Percentiles rank a stretch among this genome's conserved stretches.
Conservation (phyloP, 2,797 vertebrate genomes). For the Cygnus olor region DNA sequence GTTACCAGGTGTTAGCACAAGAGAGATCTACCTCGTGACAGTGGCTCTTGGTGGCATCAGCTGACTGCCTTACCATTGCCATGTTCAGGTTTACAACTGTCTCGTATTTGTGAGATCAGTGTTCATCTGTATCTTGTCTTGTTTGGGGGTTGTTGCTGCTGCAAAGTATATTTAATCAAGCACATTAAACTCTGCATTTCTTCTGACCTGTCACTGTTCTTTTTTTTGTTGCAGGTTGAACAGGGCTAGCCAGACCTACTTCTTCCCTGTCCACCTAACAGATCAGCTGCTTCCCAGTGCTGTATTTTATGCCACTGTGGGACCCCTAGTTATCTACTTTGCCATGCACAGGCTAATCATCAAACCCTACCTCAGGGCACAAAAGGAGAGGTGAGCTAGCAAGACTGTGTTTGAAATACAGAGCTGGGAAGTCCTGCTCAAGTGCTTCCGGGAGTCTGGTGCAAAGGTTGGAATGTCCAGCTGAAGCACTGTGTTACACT, state of each 20-base stretch:
- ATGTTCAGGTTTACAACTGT: neutral
- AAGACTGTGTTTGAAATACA: neutral
- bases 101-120: neutral
- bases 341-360: slow-evolving; percentile 94
- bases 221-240: slow-evolving; percentile 84
- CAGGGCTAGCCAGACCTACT: slow-evolving; percentile 97
- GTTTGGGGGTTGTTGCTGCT: neutral
- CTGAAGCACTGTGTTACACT: neutral
- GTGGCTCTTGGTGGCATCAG: neutral
- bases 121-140: neutral
- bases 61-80: neutral
- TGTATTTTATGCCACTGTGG: slow-evolving; percentile 95
- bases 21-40: neutral
- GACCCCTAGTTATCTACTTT: slow-evolving; percentile 93
- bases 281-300: slow-evolving; percentile 97
- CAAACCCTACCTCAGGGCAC: slow-evolving; percentile 91
- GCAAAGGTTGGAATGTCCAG: neutral
- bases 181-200: neutral
- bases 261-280: slow-evolving; percentile 96
- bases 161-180: neutral
- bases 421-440: neutral
- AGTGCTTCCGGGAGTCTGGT: neutral
- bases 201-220: slow-evolving; percentile 3
- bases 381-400: slow-evolving; percentile 90
- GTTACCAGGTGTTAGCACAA: neutral